Conservation (phyloP, 1,140 invertebrate species). For the Grapholita molesta region DNA sequence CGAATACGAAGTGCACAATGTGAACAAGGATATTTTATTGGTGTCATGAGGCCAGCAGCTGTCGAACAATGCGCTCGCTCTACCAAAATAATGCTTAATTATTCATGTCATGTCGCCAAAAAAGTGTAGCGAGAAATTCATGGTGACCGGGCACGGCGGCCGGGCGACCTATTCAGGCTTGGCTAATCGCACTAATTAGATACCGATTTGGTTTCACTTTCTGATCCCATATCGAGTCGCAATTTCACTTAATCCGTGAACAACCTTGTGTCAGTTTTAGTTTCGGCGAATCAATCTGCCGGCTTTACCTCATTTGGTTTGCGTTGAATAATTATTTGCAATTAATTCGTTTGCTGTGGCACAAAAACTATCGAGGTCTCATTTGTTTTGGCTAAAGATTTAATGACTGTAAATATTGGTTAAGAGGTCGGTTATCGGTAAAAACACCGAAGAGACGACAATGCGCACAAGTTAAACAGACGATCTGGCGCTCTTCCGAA, state of each 20-base stretch:
- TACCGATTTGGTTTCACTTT: slow-evolving; percentile 61
- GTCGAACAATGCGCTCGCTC: slow-evolving; percentile 48
- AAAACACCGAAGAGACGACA: slow-evolving; percentile 43
- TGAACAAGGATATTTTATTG: slow-evolving; percentile 41
- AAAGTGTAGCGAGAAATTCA: slow-evolving; percentile 54
- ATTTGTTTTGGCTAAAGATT: slow-evolving; percentile 47
- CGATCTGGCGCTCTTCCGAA: slow-evolving; percentile 42
- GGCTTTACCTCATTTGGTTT: slow-evolving; percentile 19
- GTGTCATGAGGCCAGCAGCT: slow-evolving; percentile 58
- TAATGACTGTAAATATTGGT: slow-evolving; percentile 65
- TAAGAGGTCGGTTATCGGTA: slow-evolving; percentile 67
- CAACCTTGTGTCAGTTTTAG: slow-evolving; percentile 42
- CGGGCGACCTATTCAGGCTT: slow-evolving; percentile 46
- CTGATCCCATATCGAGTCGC: slow-evolving; percentile 34
- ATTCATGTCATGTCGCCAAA: slow-evolving; percentile 57
- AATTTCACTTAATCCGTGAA: slow-evolving; percentile 42
- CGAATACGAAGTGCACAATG: slow-evolving; percentile 24
- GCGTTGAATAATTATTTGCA: slow-evolving; percentile 31
- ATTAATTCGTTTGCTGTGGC: slow-evolving; percentile 34
- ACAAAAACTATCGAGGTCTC: slow-evolving; percentile 32
- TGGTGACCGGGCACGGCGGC: slow-evolving; percentile 48
- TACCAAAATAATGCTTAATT: slow-evolving; percentile 56
- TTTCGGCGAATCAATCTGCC: slow-evolving; percentile 16
- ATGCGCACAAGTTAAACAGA: slow-evolving; percentile 31
- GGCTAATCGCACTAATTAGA: slow-evolving; percentile 57